phyloP scores from a whole-genome alignment of 2,797 vertebrate genomes.

The Parauchenoglanis ngamensis region DNA sequence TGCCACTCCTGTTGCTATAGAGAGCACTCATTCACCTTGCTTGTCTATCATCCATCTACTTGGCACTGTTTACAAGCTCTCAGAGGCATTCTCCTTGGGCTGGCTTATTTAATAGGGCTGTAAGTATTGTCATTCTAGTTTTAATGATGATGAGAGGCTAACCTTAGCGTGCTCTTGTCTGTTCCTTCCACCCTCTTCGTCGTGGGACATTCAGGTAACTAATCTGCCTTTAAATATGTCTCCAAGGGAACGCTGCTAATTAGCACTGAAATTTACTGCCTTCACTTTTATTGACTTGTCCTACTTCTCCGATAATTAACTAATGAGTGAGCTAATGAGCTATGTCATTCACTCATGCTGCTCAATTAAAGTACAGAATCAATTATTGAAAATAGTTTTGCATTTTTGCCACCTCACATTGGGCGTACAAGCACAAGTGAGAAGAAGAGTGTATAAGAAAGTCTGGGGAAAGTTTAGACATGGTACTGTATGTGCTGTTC shows the following conservation, averaged over 20 bases:
- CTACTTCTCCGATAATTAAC: slow-evolving; percentile 99
- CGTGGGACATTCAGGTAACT: slow-evolving; percentile 95
- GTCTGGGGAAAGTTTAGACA: slow-evolving; percentile 30
- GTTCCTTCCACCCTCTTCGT: slow-evolving; percentile 82
- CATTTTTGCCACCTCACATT: slow-evolving; percentile 73
- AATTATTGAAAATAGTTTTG: slow-evolving; percentile 99
- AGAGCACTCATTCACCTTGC: slow-evolving; percentile 38
- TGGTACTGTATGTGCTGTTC: neutral
- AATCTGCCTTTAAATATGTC: slow-evolving; percentile 99
- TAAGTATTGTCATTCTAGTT: slow-evolving; percentile 66
- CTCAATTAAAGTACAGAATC: slow-evolving; percentile 99
- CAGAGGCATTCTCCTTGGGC: slow-evolving; percentile 52
- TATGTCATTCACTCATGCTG: slow-evolving; percentile 99
- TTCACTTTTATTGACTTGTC: slow-evolving; percentile 99
- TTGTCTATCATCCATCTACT: slow-evolving; percentile 51
- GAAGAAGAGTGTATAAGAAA: slow-evolving; percentile 23
- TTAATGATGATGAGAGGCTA: slow-evolving; percentile 70
- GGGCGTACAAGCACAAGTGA: slow-evolving; percentile 30
- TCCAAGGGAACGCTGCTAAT: slow-evolving; percentile 98
- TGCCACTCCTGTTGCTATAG: slow-evolving; percentile 32
- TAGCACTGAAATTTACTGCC: slow-evolving; percentile 99
- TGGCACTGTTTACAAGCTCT: slow-evolving; percentile 53
- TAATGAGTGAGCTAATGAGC: slow-evolving; percentile 99
- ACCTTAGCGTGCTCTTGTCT: slow-evolving; percentile 74
- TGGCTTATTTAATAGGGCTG: slow-evolving; percentile 59